Percentiles rank a stretch among this genome's conserved stretches.
Conservation (phyloP, 1,140 invertebrate species). For the Calephelis nemesis region DNA sequence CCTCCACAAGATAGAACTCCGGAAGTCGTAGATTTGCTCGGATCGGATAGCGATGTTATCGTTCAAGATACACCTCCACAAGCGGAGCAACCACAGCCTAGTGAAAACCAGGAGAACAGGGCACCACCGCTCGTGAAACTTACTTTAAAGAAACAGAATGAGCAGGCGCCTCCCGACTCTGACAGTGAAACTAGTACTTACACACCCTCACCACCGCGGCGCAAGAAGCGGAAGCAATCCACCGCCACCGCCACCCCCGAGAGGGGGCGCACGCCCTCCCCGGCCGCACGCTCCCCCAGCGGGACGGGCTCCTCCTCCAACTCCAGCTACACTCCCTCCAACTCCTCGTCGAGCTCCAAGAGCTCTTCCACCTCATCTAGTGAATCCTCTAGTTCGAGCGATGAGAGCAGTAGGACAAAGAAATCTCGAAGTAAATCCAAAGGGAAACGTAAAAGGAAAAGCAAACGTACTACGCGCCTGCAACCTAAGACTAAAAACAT, state of each 20-base stretch:
- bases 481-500: conserved; percentile 40
- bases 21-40: conserved; percentile 79
- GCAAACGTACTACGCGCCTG: conserved; percentile 24
- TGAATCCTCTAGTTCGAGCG: conserved; percentile 20
- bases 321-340: not conserved
- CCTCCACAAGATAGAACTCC: conserved; percentile 80
- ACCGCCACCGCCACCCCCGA: conserved; percentile 25
- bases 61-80: conserved; percentile 63
- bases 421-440: conserved; percentile 21
- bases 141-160: conserved; percentile 45
- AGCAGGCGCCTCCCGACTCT: conserved; percentile 27
- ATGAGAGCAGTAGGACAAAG: conserved; percentile 29
- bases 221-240: conserved; percentile 3
- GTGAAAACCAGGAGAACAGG: conserved; percentile 27
- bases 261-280: conserved; percentile 26
- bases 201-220: conserved; percentile 36
- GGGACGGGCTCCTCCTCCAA: not conserved
- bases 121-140: conserved; percentile 48
- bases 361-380: conserved; percentile 27
- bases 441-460: conserved; percentile 40
- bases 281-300: conserved; percentile 10
- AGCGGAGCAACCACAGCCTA: conserved; percentile 30
- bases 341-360: conserved; percentile 24
- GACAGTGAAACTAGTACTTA: conserved; percentile 47
- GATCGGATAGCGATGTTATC: conserved; percentile 80